Base-by-base conservation (phyloP, 2,113 vertebrate species). In the Xyrauchen texanus region DNA sequence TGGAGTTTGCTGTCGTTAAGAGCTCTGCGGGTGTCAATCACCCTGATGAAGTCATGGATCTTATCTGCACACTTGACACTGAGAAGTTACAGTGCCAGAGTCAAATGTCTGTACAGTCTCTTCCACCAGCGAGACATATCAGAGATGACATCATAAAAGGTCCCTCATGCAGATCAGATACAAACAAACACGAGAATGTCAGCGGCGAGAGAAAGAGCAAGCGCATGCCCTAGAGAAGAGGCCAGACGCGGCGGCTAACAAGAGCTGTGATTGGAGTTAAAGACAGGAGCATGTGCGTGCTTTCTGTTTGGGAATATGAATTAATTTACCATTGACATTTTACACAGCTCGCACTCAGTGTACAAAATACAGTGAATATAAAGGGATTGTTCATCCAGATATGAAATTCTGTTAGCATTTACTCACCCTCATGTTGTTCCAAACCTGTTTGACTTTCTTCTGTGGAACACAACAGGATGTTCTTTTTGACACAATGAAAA, bases 51-150 rank as follows among this genome's bases (percentile, higher is more conserved):
- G 68, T 65, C 61, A 51, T 21, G 61, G 58, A 44, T 58, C 7
- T 80, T 83, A 81, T 78, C 71, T 65, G 66, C 73, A 6, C 68
- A 81, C 78, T 81, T 65, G 77, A 85, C 83, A 85, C 83, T 77
- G 83, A 85, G 77, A 79, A 45, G 77, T 73, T 82, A 67, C 80
- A 82, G 83, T 72, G 64, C 68, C 80, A 77, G 52, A 77, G 68
- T 78, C 81, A 82, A 77, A 85, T 80, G 73, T 82, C 77, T 82
- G 68, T 46, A 13, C 52, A 65, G 65, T 15, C 63, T 79, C 63
- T 55, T 62, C 63, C 42, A 73, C 76, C 68, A 63, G 68, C 57
- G 21, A 13, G 21, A 68, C 10, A 1, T 73, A 77, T 77, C 77
- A 72, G 42, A 53, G 69, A 82, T 77, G 68, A 80, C 72, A 82